Conservation (phyloP, 2,113 vertebrate species). For the Pseudopipra pipra region DNA sequence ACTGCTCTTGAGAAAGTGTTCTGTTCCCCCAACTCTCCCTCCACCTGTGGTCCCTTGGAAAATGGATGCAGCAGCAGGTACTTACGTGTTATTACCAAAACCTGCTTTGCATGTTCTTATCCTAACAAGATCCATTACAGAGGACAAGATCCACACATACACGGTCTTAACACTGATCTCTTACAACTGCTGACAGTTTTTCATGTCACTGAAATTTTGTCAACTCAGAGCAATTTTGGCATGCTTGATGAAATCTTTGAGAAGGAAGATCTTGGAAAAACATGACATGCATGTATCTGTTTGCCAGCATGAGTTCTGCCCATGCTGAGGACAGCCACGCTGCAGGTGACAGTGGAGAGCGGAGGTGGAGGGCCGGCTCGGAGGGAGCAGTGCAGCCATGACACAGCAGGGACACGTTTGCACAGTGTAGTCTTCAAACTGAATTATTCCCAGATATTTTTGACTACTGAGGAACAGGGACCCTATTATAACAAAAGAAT, state of each 20-base stretch:
- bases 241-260: background rate
- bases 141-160: background rate
- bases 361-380: fast-evolving
- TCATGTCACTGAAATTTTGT: background rate
- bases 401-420: fast-evolving
- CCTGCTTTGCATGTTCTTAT: background rate
- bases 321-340: background rate
- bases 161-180: background rate
- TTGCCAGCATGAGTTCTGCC: background rate
- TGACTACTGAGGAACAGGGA: background rate
- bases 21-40: background rate
- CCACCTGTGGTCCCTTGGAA: background rate
- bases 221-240: background rate
- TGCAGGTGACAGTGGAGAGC: background rate
- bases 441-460: background rate
- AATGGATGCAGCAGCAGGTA: background rate
- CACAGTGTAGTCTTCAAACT: background rate
- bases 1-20: background rate
- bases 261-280: background rate
- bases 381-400: background rate
- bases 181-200: fast-evolving
- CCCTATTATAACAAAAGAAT: background rate
- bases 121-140: background rate
- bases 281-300: background rate
- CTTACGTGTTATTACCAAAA: background rate